These are phyloP conservation scores for Rhizoglyphus robini DNA, from an alignment of 1,140 invertebrate genomes.

Conservation along the genomic window DNA sequence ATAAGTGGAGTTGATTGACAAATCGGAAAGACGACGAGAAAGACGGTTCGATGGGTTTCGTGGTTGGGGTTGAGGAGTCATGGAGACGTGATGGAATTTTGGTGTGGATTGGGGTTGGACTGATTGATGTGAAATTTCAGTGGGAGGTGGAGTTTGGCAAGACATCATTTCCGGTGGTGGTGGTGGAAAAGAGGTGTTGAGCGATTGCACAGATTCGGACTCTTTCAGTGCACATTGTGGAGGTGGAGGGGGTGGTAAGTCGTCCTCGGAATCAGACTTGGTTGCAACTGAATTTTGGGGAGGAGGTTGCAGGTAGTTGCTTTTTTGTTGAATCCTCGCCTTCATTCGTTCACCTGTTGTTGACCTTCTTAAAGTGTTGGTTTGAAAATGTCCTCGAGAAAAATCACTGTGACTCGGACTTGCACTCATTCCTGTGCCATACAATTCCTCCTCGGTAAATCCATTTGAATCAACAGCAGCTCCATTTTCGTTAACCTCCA, in stretches of 20 bases:
- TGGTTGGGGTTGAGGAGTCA: slow-evolving; percentile 40
- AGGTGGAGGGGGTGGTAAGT: slow-evolving; percentile 31
- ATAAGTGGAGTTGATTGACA: not conserved
- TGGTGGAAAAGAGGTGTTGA: slow-evolving; percentile 32
- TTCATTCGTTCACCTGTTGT: slow-evolving; percentile 29
- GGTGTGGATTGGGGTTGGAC: slow-evolving; percentile 52
- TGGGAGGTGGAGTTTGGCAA: slow-evolving; percentile 22
- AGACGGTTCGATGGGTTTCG: slow-evolving; percentile 23
- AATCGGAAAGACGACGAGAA: slow-evolving; percentile 6
- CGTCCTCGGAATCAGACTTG: slow-evolving; percentile 25
- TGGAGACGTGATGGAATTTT: slow-evolving; percentile 46
- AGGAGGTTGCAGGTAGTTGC: not conserved
- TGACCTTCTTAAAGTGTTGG: slow-evolving; percentile 29
- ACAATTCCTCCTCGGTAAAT: slow-evolving; percentile 15
- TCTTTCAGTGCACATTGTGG: slow-evolving; percentile 24
- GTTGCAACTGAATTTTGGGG: not conserved
- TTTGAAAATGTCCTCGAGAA: slow-evolving; percentile 4
- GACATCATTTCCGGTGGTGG: slow-evolving; percentile 29
- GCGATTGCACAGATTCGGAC: slow-evolving; percentile 25
- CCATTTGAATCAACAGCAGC: not conserved
- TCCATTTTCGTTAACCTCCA: not conserved
- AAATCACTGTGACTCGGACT: not conserved
- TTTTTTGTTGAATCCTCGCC: not conserved
- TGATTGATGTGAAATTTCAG: slow-evolving; percentile 29
- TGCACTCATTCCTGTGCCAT: too few species aligned